phyloP scores from a whole-genome alignment of 2,113 vertebrate genomes.

The Microtus richardsoni region DNA sequence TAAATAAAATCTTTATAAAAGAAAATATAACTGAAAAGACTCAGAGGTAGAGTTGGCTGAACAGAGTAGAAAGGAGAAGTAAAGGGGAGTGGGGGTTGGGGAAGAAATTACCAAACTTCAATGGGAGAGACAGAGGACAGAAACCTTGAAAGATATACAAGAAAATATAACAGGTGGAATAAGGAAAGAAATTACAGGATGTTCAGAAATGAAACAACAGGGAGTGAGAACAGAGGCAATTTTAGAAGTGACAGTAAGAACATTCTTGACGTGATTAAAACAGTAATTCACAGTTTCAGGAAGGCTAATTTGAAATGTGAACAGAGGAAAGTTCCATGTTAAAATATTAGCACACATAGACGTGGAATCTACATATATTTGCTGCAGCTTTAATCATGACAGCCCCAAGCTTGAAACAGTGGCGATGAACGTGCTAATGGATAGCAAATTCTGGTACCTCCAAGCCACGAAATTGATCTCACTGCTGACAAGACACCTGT shows the following conservation, averaged over 20 bases:
- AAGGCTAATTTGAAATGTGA: not conserved
- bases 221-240: not conserved
- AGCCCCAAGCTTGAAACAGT: not conserved
- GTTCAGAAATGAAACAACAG: not conserved
- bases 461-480: not conserved
- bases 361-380: not conserved
- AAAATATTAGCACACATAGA: not conserved
- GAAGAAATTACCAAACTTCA: not conserved
- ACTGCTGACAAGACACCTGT: not conserved
- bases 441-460: not conserved
- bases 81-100: too few species aligned
- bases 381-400: not conserved
- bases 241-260: not conserved
- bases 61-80: too few species aligned
- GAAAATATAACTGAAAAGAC: not conserved
- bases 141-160: not conserved
- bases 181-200: not conserved
- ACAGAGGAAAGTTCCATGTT: not conserved
- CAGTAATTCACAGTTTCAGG: not conserved
- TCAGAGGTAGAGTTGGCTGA: not conserved
- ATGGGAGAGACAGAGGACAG: not conserved
- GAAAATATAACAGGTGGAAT: not conserved
- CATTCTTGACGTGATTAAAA: not conserved
- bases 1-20: not conserved
- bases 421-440: not conserved